phyloP scores from a whole-genome alignment of 2,888 invertebrate genomes.

The Archips crataeganus region DNA sequence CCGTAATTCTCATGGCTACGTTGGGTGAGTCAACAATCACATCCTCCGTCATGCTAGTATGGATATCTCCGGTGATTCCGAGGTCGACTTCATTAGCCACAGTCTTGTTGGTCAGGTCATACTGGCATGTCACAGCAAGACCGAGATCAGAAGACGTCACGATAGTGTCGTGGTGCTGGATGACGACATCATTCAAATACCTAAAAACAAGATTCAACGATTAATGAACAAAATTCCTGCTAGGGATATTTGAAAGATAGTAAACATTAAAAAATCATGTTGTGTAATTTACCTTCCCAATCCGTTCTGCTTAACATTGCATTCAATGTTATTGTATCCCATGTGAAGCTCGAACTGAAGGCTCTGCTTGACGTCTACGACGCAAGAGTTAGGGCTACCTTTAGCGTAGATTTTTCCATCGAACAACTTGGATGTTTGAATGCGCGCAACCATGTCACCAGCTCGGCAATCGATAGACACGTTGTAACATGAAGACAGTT shows the following conservation, averaged over 20 bases:
- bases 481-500: constrained; percentile 97
- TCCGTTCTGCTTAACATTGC: constrained; percentile 96
- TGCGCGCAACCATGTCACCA: constrained; percentile 96
- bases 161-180: constrained; percentile 98
- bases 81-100: constrained; percentile 96
- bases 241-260: not conserved
- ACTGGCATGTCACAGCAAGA: constrained; percentile 96
- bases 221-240: not conserved
- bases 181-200: constrained; percentile 96
- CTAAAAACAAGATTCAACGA: constrained; percentile 56
- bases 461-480: constrained; percentile 96
- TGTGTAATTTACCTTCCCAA: constrained; percentile 88
- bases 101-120: constrained; percentile 97
- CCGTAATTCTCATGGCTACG: constrained; percentile 97
- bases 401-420: constrained; percentile 98
- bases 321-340: constrained; percentile 96
- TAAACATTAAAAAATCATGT: not conserved
- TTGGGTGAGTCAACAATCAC: constrained; percentile 97
- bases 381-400: constrained; percentile 96
- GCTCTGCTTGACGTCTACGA: constrained; percentile 94
- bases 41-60: constrained; percentile 94
- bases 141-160: constrained; percentile 97
- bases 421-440: constrained; percentile 96
- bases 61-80: constrained; percentile 95
- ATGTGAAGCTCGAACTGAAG: constrained; percentile 96